A percentile compares a stretch with the other conserved stretches of the same genome.
Evolutionary conservation across 2,113 vertebrate species (phyloP).

Genomic region (Andinoacara biseriatus): DNA sequence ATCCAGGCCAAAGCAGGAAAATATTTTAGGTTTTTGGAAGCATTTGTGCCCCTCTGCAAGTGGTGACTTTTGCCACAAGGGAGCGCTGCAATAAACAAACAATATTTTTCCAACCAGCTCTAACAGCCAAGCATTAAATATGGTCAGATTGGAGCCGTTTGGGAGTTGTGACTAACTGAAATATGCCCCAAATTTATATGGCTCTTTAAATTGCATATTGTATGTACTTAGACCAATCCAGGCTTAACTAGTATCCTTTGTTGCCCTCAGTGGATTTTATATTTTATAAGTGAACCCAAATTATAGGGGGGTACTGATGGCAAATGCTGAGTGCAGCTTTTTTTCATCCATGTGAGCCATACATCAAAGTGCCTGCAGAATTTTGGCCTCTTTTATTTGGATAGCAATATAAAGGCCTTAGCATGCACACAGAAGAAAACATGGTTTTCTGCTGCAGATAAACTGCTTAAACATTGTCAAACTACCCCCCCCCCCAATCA

Average conservation of each 20-base stretch:
- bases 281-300: conserved; percentile 47
- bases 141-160: not conserved
- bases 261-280: conserved; percentile 47
- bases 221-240: conserved; percentile 4
- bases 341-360: conserved; percentile 47
- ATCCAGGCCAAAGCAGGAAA: too few relatives aligned
- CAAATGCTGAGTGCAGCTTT: conserved; percentile 23
- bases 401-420: conserved; percentile 35
- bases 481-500: conserved; percentile 4
- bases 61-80: too few relatives aligned
- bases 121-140: too few relatives aligned
- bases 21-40: too few relatives aligned
- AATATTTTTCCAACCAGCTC: too few relatives aligned
- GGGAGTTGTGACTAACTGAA: not conserved
- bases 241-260: conserved; percentile 18
- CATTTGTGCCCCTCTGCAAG: too few relatives aligned
- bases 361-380: conserved; percentile 36
- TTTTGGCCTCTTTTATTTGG: conserved; percentile 61
- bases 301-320: conserved; percentile 21
- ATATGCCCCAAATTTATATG: not conserved
- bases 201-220: not conserved
- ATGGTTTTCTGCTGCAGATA: conserved; percentile 24
- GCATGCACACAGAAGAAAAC: conserved; percentile 41
- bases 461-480: conserved; percentile 62
- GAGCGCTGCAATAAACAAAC: too few relatives aligned